Percentiles rank a stretch among this genome's conserved stretches.
phyloP scores from a whole-genome alignment of 2,888 invertebrate species.

The Teinopalpus imperialis region DNA sequence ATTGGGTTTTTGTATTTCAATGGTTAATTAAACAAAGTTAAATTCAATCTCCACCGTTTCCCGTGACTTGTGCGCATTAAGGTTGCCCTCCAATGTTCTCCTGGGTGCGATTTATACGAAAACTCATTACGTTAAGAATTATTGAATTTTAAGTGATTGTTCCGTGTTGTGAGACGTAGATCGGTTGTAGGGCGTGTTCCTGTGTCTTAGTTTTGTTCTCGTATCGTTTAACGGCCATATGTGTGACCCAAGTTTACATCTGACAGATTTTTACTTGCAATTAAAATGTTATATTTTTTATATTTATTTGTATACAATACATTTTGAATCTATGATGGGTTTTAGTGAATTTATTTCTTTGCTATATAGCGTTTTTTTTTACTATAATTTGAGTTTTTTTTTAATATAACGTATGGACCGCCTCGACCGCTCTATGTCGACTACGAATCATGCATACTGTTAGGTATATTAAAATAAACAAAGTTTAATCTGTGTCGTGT shows the following conservation, averaged over 20 bases:
- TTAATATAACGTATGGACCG: no score
- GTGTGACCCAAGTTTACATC: no score
- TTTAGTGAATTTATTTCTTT: no score
- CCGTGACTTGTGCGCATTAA: no score
- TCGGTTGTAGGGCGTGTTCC: slow-evolving; percentile 3
- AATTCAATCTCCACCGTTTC: neutral
- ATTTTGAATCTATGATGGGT: no score
- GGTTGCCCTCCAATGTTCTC: neutral
- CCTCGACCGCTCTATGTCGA: slow-evolving; percentile 4
- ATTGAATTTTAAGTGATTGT: slow-evolving; percentile 31
- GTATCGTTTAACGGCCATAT: no score
- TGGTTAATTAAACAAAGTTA: neutral
- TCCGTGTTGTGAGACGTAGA: slow-evolving; percentile 3
- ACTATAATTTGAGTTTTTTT: no score
- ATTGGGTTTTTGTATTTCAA: no score
- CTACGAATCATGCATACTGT: slow-evolving; percentile 16
- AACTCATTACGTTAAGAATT: slow-evolving; percentile 49
- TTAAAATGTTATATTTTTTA: neutral
- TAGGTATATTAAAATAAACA: slow-evolving; percentile 17
- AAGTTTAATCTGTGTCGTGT: slow-evolving; percentile 6
- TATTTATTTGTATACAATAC: neutral
- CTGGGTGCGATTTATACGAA: slow-evolving; percentile 11
- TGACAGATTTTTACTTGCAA: no score
- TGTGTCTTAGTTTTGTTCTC: no score
- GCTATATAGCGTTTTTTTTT: no score